Conservation (phyloP, 2,113 vertebrate genomes). For the Onychostoma macrolepis region DNA sequence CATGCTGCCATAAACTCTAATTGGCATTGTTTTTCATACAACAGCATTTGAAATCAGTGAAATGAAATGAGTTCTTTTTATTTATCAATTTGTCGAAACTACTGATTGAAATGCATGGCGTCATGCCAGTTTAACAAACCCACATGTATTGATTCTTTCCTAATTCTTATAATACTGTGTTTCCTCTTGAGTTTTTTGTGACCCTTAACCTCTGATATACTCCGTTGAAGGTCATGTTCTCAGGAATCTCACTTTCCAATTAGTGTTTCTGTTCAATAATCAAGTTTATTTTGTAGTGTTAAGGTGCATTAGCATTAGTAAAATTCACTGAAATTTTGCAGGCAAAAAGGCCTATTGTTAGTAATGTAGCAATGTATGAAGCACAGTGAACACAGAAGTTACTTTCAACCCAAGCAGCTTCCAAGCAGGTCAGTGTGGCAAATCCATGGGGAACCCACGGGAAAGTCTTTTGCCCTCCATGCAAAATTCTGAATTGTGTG, state of each 20-base stretch:
- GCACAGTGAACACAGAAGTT: background rate
- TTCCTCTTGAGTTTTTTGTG: background rate
- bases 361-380: background rate
- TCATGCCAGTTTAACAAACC: background rate
- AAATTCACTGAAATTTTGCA: background rate
- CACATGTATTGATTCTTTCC: background rate
- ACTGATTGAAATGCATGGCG: background rate
- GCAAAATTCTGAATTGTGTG: background rate
- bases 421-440: background rate
- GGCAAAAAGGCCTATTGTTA: background rate
- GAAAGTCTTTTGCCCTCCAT: background rate
- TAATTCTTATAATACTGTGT: background rate
- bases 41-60: background rate
- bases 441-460: background rate
- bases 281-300: background rate
- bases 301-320: background rate
- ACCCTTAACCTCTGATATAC: background rate
- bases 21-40: background rate
- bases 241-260: background rate
- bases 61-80: background rate
- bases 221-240: slow-evolving; percentile 14
- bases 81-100: background rate
- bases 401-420: background rate
- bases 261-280: background rate
- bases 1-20: background rate